A percentile compares a stretch with the other conserved stretches of the same genome.
phyloP scores from a whole-genome alignment of 2,113 vertebrate genomes.

The Erythrocercus mccallii region DNA sequence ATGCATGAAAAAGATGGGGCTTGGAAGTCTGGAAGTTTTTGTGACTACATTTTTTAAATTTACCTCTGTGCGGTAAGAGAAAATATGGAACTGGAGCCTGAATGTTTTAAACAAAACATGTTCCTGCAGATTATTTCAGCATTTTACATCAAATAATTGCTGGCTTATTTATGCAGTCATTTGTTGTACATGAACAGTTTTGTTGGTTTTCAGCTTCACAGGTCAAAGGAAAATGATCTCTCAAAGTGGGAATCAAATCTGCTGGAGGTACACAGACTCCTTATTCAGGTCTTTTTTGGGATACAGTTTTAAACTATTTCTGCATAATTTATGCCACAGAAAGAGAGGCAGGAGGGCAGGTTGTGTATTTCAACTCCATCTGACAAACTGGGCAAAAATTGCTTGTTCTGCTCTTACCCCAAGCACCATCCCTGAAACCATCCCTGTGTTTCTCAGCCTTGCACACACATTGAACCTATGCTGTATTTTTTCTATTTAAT shows the following conservation, averaged over 20 bases:
- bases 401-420: not conserved
- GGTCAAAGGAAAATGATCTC: not conserved
- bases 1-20: not conserved
- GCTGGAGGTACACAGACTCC: not conserved
- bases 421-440: not conserved
- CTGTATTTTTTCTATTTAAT: not conserved
- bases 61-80: not conserved
- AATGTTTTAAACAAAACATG: not conserved
- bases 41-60: not conserved
- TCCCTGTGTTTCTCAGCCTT: not conserved
- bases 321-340: not conserved
- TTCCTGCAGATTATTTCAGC: not conserved
- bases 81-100: not conserved
- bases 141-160: not conserved
- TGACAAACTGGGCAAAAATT: not conserved
- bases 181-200: not conserved
- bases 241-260: not conserved
- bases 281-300: not conserved
- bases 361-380: not conserved
- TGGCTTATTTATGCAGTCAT: not conserved
- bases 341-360: not conserved
- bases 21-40: not conserved
- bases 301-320: not conserved
- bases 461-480: not conserved
- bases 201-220: not conserved